A percentile compares a stretch with the other conserved stretches of the same genome.
These are phyloP conservation scores for Tokudaia tokunoshimensis DNA, from an alignment of 2,797 vertebrate species.

Conservation along the genomic window DNA sequence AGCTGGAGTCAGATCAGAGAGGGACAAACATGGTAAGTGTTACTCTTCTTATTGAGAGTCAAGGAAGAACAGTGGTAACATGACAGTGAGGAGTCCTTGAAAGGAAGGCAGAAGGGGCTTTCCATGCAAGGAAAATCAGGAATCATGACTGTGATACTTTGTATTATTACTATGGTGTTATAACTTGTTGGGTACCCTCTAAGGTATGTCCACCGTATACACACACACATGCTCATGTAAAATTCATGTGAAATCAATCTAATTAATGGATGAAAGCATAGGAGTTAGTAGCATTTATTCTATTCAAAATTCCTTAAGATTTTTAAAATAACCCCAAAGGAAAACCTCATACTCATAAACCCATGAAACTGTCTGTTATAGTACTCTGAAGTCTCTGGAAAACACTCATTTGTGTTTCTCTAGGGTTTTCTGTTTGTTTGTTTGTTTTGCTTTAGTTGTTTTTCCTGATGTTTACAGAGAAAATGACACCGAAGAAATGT, in stretches of 20 bases:
- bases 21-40: not conserved
- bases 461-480: too few relatives aligned
- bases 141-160: not conserved
- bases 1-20: not conserved
- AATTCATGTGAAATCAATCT: not conserved
- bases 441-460: too few relatives aligned
- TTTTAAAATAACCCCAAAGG: not conserved
- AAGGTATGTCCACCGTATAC: not conserved
- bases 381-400: not conserved
- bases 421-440: not conserved
- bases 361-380: not conserved
- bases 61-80: not conserved
- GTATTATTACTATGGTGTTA: not conserved
- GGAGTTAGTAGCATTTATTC: not conserved
- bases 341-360: not conserved
- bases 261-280: not conserved
- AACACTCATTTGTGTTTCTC: not conserved
- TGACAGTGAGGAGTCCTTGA: constrained; percentile 1
- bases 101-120: not conserved
- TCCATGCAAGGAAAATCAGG: not conserved
- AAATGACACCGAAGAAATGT: not conserved
- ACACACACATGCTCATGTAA: not conserved
- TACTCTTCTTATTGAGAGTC: constrained; percentile 26
- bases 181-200: not conserved
- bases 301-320: not conserved